Evolutionary conservation across 2,113 vertebrate species (phyloP).

Genomic region (Amblyopsis rosae): DNA sequence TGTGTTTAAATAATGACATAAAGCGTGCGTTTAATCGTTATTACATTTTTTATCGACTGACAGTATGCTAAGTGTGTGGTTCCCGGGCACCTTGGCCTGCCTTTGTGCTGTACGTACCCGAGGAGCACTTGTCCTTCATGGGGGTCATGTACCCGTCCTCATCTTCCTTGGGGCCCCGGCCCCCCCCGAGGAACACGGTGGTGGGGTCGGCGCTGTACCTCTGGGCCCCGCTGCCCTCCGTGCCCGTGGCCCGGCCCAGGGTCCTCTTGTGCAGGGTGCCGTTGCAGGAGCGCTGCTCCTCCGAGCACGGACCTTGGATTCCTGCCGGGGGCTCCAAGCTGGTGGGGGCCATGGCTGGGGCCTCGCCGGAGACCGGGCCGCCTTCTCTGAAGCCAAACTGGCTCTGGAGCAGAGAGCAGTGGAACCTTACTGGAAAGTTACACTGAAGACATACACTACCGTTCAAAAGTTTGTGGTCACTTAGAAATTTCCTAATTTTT

Average conservation of each 20-base stretch:
- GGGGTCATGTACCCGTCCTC: constrained; percentile 95
- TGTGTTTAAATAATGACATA: too few species aligned
- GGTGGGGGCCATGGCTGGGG: constrained; percentile 64
- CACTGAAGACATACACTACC: not conserved
- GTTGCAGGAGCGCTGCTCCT: constrained; percentile 89
- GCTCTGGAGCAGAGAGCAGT: constrained; percentile 74
- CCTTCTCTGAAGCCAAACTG: constrained; percentile 91
- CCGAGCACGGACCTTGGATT: constrained; percentile 74
- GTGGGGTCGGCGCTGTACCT: constrained; percentile 96
- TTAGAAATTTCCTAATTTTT: too few species aligned
- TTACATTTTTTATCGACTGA: too few species aligned
- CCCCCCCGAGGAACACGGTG: constrained; percentile 86
- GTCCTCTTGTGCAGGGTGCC: constrained; percentile 87
- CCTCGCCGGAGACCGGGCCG: constrained; percentile 73
- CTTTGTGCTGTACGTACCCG: constrained; percentile 77
- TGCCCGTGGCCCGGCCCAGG: constrained; percentile 54
- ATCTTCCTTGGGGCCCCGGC: constrained; percentile 75
- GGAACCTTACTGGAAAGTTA: constrained; percentile 11
- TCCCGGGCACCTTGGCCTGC: not conserved
- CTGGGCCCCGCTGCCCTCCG: constrained; percentile 87
- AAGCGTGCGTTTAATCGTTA: too few species aligned
- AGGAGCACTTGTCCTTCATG: constrained; percentile 89
- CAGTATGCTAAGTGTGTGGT: not conserved
- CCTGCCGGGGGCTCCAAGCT: constrained; percentile 71
- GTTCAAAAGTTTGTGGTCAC: too few species aligned